phyloP scores from a whole-genome alignment of 2,797 vertebrate species.

The Danio jaintianensis region DNA sequence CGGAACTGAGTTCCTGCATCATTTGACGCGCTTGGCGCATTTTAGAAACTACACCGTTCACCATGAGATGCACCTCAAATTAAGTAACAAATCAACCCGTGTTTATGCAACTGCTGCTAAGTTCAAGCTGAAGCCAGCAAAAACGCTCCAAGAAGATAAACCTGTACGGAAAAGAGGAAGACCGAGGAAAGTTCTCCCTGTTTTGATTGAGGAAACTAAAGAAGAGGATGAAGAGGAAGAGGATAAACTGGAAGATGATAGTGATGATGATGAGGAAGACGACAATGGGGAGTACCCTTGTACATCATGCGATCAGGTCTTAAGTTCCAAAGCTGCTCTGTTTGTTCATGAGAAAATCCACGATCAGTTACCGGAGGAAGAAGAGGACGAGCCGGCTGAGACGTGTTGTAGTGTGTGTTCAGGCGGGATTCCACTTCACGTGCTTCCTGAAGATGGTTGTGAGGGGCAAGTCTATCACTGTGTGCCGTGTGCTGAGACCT shows the following conservation, averaged over 20 bases:
- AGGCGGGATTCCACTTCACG: slow-evolving; percentile 67
- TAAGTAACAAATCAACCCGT: slow-evolving; percentile 35
- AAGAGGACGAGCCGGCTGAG: slow-evolving; percentile 70
- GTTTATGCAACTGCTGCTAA: neutral
- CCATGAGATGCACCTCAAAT: slow-evolving; percentile 29
- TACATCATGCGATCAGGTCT: slow-evolving; percentile 76
- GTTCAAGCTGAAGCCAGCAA: slow-evolving; percentile 29
- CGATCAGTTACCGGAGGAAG: slow-evolving; percentile 64
- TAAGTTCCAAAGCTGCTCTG: slow-evolving; percentile 69
- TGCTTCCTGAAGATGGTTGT: slow-evolving; percentile 57
- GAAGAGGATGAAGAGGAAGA: slow-evolving; percentile 21
- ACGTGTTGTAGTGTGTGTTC: slow-evolving; percentile 76
- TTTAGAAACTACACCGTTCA: slow-evolving; percentile 47
- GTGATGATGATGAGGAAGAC: slow-evolving; percentile 52
- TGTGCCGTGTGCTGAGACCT: slow-evolving; percentile 75
- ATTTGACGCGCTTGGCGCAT: slow-evolving; percentile 74
- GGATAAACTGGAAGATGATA: slow-evolving; percentile 2
- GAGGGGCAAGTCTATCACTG: slow-evolving; percentile 77
- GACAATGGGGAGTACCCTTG: slow-evolving; percentile 75
- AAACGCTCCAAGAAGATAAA: slow-evolving; percentile 32
- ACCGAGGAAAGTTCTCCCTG: slow-evolving; percentile 26
- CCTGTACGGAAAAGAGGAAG: slow-evolving; percentile 28
- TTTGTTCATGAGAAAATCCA: slow-evolving; percentile 61
- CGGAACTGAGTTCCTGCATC: slow-evolving; percentile 76
- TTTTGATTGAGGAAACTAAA: neutral